Conservation (phyloP, 2,888 invertebrate species). For the Pyrgus malvae region DNA sequence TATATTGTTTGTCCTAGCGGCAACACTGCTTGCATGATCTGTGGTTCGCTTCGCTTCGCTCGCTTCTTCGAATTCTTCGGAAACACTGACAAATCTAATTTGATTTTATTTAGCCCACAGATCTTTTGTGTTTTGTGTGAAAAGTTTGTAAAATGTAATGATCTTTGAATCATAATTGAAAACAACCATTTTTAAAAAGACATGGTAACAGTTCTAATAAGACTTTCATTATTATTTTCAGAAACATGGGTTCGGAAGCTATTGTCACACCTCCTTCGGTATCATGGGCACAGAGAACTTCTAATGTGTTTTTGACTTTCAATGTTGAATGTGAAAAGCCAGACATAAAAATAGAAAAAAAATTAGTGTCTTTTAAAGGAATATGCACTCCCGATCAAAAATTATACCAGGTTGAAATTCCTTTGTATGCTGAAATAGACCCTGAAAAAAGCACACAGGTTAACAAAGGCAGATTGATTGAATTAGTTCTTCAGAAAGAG, state of each 20-base stretch:
- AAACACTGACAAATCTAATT: no score
- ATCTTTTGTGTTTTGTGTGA: no score
- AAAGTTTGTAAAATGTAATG: no score
- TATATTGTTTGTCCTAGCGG: no score
- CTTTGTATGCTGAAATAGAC: conserved; percentile 91
- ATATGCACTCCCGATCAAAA: conserved; percentile 91
- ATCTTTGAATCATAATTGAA: no score
- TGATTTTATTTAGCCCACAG: no score
- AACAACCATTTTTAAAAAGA: no score
- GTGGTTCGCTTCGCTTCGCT: no score
- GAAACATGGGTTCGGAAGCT: conserved; percentile 36
- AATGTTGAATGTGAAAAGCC: conserved; percentile 93
- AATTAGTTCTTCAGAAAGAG: conserved; percentile 86
- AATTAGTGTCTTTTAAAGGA: conserved; percentile 89
- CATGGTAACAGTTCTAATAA: no score
- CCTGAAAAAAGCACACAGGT: conserved; percentile 87
- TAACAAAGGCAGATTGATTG: conserved; percentile 87
- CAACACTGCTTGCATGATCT: no score
- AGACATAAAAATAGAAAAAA: conserved; percentile 86
- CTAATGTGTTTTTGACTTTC: conserved; percentile 92
- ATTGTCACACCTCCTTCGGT: conserved; percentile 84
- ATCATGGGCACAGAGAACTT: conserved; percentile 95
- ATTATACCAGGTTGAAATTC: conserved; percentile 92
- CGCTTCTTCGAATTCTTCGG: no score
- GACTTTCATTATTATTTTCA: background rate